Percentiles rank a stretch among this genome's conserved stretches.
These are phyloP conservation scores for Dione vanillae DNA, from an alignment of 2,888 invertebrate genomes.

Conservation along the genomic window DNA sequence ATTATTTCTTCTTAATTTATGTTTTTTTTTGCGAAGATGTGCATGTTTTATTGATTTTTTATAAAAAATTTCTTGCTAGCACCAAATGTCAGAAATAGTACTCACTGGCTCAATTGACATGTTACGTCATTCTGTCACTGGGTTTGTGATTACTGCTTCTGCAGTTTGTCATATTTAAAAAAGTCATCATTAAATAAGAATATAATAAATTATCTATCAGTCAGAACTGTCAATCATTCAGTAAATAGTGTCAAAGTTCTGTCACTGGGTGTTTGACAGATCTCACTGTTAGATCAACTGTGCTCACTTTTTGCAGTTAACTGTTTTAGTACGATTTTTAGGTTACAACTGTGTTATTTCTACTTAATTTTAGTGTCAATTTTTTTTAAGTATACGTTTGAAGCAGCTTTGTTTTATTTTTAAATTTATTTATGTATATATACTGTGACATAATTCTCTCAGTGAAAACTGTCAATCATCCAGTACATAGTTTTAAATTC, in stretches of 20 bases:
- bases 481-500: slow-evolving; percentile 47
- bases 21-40: neutral
- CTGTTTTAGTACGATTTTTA: too few relatives aligned
- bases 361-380: too few relatives aligned
- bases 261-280: slow-evolving; percentile 58
- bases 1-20: too few relatives aligned
- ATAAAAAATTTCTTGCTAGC: too few relatives aligned
- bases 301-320: neutral
- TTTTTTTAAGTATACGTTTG: too few relatives aligned
- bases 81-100: slow-evolving; percentile 35
- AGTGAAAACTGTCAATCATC: slow-evolving; percentile 36
- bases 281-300: neutral
- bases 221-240: slow-evolving; percentile 31
- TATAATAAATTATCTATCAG: neutral
- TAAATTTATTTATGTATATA: too few relatives aligned
- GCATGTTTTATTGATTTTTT: neutral
- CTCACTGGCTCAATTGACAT: slow-evolving; percentile 38
- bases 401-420: too few relatives aligned
- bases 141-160: slow-evolving; percentile 29
- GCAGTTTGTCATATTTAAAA: neutral
- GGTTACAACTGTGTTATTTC: too few relatives aligned
- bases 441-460: neutral
- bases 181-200: too few relatives aligned
- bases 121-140: slow-evolving; percentile 34
- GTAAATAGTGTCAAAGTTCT: slow-evolving; percentile 48